Percentiles rank a stretch among this genome's conserved stretches.
Conservation (phyloP, 2,113 vertebrate species). For the Coryphaenoides rupestris region DNA sequence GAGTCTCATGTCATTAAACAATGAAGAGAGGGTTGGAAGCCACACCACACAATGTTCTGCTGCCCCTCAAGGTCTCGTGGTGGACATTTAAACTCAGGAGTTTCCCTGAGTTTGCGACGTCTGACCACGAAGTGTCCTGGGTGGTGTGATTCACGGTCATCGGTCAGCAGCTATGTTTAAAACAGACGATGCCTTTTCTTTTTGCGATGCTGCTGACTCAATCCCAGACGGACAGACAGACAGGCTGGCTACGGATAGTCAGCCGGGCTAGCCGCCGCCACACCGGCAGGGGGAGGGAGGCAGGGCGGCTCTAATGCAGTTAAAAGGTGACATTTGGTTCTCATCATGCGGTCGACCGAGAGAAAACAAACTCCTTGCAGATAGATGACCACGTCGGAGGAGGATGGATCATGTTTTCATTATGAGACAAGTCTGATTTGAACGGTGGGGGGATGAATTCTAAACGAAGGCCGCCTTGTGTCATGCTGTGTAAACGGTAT, state of each 20-base stretch:
- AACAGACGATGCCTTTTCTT: slow-evolving; percentile 47
- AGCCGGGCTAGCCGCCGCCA: slow-evolving; percentile 33
- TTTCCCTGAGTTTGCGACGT: slow-evolving; percentile 17
- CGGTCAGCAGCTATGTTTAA: slow-evolving; percentile 59
- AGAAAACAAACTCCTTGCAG: slow-evolving; percentile 9
- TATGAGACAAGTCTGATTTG: slow-evolving; percentile 22
- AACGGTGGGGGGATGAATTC: slow-evolving; percentile 10
- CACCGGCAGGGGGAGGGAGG: slow-evolving; percentile 32
- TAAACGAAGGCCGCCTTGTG: not conserved
- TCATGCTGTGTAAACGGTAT: slow-evolving; percentile 4
- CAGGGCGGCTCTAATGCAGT: slow-evolving; percentile 6
- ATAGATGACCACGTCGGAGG: slow-evolving; percentile 32
- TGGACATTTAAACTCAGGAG: slow-evolving; percentile 18
- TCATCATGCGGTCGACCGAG: slow-evolving; percentile 13
- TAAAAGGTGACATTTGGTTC: slow-evolving; percentile 25
- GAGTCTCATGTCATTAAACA: slow-evolving; percentile 16
- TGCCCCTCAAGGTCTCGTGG: no score
- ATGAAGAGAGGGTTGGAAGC: slow-evolving; percentile 13
- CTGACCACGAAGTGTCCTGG: slow-evolving; percentile 16
- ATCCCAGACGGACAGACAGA: slow-evolving; percentile 27
- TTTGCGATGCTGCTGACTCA: slow-evolving; percentile 53
- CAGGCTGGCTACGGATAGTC: not conserved
- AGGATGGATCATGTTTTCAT: slow-evolving; percentile 15
- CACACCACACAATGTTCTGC: not conserved
- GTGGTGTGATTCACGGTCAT: slow-evolving; percentile 55